These are phyloP conservation scores for Siniperca undulata DNA, from an alignment of 2,797 vertebrate species.

Conservation along the genomic window DNA sequence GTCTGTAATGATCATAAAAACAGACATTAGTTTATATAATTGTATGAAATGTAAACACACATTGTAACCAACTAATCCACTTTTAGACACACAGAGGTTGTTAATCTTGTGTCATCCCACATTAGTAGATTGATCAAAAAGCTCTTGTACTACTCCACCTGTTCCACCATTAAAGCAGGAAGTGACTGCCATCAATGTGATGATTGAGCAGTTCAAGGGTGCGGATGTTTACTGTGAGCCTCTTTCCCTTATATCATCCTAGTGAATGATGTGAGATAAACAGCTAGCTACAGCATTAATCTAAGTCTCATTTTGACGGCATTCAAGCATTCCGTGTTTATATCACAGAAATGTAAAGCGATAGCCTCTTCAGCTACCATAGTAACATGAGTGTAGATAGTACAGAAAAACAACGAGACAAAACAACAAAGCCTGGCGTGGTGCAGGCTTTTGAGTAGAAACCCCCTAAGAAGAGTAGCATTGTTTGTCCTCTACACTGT, in stretches of 20 bases:
- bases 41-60: slow-evolving; percentile 17
- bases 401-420: slow-evolving; percentile 46
- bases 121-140: slow-evolving; percentile 26
- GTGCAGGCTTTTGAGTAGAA: slow-evolving; percentile 50
- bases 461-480: slow-evolving; percentile 57
- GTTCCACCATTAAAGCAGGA: slow-evolving; percentile 13
- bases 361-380: slow-evolving; percentile 53
- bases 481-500: slow-evolving; percentile 44
- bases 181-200: slow-evolving; percentile 6
- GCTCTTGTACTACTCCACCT: slow-evolving; percentile 24
- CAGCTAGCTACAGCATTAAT: slow-evolving; percentile 68
- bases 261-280: slow-evolving; percentile 59
- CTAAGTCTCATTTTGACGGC: slow-evolving; percentile 70
- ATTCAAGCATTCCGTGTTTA: slow-evolving; percentile 77
- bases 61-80: neutral
- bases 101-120: slow-evolving; percentile 23
- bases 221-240: slow-evolving; percentile 35
- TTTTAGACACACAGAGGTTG: slow-evolving; percentile 29
- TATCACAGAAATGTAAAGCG: slow-evolving; percentile 63
- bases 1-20: slow-evolving; percentile 30
- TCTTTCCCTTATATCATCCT: slow-evolving; percentile 34
- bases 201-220: slow-evolving; percentile 22
- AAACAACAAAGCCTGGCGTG: slow-evolving; percentile 14
- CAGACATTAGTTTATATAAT: slow-evolving; percentile 2
- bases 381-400: slow-evolving; percentile 61